A percentile compares a stretch with the other conserved stretches of the same genome.
These are phyloP conservation scores for Portunus trituberculatus DNA, from an alignment of 1,140 invertebrate species.

Conservation along the genomic window DNA sequence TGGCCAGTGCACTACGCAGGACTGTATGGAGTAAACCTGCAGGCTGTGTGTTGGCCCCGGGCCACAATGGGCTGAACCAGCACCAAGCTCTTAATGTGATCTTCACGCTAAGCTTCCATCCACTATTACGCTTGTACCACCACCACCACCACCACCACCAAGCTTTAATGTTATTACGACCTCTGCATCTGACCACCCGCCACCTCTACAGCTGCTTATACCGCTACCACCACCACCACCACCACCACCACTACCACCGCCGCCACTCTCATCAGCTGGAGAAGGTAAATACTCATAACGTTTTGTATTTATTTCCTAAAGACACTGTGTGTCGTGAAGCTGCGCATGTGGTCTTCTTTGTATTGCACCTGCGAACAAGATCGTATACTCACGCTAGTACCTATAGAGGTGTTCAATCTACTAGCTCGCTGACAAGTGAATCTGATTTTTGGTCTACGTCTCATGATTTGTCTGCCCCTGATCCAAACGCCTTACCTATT, in stretches of 20 bases:
- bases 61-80: not conserved
- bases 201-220: not conserved
- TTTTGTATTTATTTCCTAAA: not conserved
- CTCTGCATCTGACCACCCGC: not conserved
- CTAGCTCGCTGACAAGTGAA: too few relatives aligned
- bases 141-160: not conserved
- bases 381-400: too few relatives aligned
- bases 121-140: not conserved
- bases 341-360: too few relatives aligned
- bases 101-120: not conserved
- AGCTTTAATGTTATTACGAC: not conserved
- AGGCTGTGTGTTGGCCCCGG: not conserved
- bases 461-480: too few relatives aligned
- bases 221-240: not conserved
- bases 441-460: too few relatives aligned
- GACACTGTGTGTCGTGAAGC: too few relatives aligned
- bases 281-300: not conserved
- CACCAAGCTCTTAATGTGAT: not conserved
- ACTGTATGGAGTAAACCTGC: not conserved
- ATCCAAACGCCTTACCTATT: too few relatives aligned
- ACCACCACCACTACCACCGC: not conserved
- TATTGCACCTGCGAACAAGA: too few relatives aligned
- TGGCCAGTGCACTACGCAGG: not conserved
- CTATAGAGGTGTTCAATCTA: too few relatives aligned
- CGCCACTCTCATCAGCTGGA: not conserved